phyloP scores from a whole-genome alignment of 2,888 invertebrate species.

The Plebejus melissa region DNA sequence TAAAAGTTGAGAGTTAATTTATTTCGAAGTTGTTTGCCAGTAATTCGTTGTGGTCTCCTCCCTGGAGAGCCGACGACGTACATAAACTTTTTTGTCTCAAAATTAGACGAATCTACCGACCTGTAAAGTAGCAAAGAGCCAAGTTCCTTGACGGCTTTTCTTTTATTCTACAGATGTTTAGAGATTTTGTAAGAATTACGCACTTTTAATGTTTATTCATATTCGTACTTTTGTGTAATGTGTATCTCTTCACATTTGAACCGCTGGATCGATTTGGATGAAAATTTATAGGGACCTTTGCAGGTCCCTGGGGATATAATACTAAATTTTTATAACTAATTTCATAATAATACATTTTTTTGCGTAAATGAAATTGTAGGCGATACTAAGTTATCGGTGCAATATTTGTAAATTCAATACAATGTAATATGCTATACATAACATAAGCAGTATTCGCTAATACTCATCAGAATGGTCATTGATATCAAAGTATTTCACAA shows the following conservation, averaged over 20 bases:
- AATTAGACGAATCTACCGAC: slow-evolving; percentile 34
- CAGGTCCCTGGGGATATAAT: too few relatives aligned
- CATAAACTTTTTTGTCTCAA: slow-evolving; percentile 35
- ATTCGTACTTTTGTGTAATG: too few relatives aligned
- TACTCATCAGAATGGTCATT: neutral
- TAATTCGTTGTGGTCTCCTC: slow-evolving; percentile 74
- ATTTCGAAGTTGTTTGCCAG: slow-evolving; percentile 75
- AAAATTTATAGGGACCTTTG: too few relatives aligned
- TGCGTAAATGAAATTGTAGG: too few relatives aligned
- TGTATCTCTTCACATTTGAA: too few relatives aligned
- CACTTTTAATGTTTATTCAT: too few relatives aligned
- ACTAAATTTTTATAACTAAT: too few relatives aligned
- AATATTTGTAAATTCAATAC: neutral
- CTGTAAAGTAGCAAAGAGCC: slow-evolving; percentile 21
- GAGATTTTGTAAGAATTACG: neutral
- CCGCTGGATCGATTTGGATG: too few relatives aligned
- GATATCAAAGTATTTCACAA: slow-evolving; percentile 18
- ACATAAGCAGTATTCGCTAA: neutral
- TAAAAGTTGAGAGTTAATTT: slow-evolving; percentile 75
- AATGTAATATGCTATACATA: neutral
- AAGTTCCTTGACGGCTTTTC: neutral
- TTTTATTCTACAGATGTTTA: neutral
- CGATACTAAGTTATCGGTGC: neutral
- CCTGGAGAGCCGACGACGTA: slow-evolving; percentile 56
- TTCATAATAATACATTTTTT: too few relatives aligned